Percentiles rank a stretch among this genome's conserved stretches.
Conservation (phyloP, 2,113 vertebrate genomes). For the Rhipidura dahli region DNA sequence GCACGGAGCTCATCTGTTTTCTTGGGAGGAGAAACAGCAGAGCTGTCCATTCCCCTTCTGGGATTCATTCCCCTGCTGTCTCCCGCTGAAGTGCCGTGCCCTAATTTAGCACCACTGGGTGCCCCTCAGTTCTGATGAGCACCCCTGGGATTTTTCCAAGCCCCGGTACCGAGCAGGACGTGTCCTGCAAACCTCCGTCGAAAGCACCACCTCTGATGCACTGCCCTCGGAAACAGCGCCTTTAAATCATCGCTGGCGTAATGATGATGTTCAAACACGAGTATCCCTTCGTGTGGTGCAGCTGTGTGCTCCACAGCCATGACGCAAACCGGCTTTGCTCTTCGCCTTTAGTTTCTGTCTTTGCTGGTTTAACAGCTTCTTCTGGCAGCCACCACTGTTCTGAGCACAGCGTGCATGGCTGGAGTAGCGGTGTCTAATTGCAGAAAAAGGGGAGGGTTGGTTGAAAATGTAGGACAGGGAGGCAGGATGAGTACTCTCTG, state of each 20-base stretch:
- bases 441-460: neutral
- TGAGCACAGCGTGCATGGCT: neutral
- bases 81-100: neutral
- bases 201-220: neutral
- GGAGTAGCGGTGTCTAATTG: neutral
- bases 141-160: neutral
- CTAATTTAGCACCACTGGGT: neutral
- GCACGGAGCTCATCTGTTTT: neutral
- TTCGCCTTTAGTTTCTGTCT: neutral
- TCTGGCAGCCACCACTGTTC: neutral
- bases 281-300: neutral
- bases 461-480: neutral
- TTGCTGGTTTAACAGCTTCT: neutral
- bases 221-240: accelerated
- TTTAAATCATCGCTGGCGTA: neutral
- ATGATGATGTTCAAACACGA: neutral
- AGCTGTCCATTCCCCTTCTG: neutral
- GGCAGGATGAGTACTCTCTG: neutral
- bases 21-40: neutral
- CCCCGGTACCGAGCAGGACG: neutral
- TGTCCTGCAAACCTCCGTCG: neutral
- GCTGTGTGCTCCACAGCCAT: neutral
- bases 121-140: neutral
- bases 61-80: neutral
- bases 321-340: neutral